Base-by-base conservation (phyloP, 2,113 vertebrate species). In the Seriola rivoliana region DNA sequence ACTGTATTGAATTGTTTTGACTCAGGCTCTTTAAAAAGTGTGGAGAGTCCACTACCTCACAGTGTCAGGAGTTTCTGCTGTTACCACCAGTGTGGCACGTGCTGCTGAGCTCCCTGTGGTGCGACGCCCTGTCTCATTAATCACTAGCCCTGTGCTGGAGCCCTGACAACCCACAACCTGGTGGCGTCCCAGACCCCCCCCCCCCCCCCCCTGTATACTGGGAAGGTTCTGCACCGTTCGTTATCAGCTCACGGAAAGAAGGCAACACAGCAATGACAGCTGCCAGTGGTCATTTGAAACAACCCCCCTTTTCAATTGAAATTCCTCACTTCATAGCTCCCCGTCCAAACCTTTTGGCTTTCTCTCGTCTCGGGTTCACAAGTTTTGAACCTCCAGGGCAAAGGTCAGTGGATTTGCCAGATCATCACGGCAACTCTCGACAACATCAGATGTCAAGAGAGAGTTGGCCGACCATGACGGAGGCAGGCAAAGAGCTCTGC, bases 341-440 rank as follows among this genome's bases (percentile, higher is more conserved):
- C 67, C 85, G 52, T 70, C 71, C 59, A 34, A 68, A 66, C 29
- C 70, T 80, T 82, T 83, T 84, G 83, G 79, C 77, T 86, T 85
- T 48, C 55, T 72, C 66, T 80, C 55, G 25, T 78, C 83, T 86
- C 16, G 46, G 89, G 92, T 94, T 92, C 89, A 78, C 75, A 89
- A 85, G 87, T 95, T 96, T 95, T 94, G 85, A 90, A 94, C 93
- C 92, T 85, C 60, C 73, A 73, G 85, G 93, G 59, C 74, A 94
- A 88, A 96, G 89, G 93, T 96, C 94, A 94, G 19, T 92, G 89
- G 81, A 80, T 82, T 95, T 92, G 75, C 85, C 84, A 88, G 86
- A 90, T 93, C 82, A 55, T 93, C 82, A 91, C 87, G 75, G 86
- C 85, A 92, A 86, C 91, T 89, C 90, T 85, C 93, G 86, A 93